Percentiles rank a stretch among this genome's conserved stretches.
Evolutionary conservation across 2,888 invertebrate genomes (phyloP).

Genomic region (Nomada ruficornis): DNA sequence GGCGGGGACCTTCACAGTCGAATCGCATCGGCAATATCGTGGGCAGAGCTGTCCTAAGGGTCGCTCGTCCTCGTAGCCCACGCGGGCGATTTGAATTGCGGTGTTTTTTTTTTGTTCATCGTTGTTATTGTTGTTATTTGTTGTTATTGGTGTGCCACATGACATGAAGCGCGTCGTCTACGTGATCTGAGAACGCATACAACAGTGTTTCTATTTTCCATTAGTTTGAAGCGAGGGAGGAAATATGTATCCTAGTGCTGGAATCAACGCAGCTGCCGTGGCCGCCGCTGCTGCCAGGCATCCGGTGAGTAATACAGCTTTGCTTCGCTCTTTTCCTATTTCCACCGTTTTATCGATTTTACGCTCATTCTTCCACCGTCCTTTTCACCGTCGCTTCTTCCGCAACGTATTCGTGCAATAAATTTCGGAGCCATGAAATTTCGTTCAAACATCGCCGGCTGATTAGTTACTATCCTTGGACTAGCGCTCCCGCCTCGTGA

Average conservation of each 20-base stretch:
- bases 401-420: too few species aligned
- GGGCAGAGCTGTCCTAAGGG: constrained; percentile 52
- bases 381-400: too few species aligned
- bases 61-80: constrained; percentile 64
- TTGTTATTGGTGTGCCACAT: constrained; percentile 50
- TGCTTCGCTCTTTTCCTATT: background rate
- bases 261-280: constrained; percentile 94
- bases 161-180: constrained; percentile 56
- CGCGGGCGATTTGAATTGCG: constrained; percentile 55
- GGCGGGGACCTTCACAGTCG: constrained; percentile 60
- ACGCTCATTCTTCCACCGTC: background rate
- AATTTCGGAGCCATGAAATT: background rate
- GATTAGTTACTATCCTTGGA: too few species aligned
- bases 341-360: background rate
- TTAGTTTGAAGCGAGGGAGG: constrained; percentile 37
- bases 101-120: constrained; percentile 43
- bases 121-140: constrained; percentile 43
- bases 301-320: constrained; percentile 88
- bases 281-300: constrained; percentile 94
- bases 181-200: constrained; percentile 38
- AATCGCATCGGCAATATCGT: constrained; percentile 51
- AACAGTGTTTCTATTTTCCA: constrained; percentile 44
- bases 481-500: background rate
- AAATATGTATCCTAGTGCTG: constrained; percentile 93
- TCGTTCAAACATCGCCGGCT: too few species aligned